phyloP scores from a whole-genome alignment of 2,888 invertebrate species.

The Myopa testacea region DNA sequence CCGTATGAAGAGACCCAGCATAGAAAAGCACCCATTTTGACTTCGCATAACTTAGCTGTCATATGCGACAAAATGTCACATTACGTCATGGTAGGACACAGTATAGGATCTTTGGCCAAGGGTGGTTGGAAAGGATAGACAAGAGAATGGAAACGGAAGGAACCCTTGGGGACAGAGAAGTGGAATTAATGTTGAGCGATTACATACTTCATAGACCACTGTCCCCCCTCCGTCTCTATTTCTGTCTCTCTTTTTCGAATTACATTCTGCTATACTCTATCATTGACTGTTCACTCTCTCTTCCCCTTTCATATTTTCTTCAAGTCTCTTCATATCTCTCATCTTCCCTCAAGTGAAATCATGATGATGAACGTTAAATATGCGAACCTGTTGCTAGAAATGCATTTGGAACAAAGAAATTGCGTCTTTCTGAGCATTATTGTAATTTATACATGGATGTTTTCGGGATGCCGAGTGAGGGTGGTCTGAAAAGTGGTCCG shows the following conservation, averaged over 20 bases:
- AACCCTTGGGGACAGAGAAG: background rate
- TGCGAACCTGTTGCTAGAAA: slow-evolving; percentile 15
- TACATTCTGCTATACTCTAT: too few relatives aligned
- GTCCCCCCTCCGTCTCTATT: too few relatives aligned
- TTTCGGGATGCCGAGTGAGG: background rate
- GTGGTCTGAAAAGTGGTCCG: background rate
- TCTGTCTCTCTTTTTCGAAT: background rate
- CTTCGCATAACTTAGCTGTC: slow-evolving; percentile 20
- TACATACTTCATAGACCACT: too few relatives aligned
- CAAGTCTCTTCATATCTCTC: background rate
- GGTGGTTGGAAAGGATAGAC: background rate
- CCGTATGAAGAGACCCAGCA: too few relatives aligned
- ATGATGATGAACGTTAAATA: background rate
- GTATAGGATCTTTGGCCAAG: background rate
- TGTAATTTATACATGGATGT: slow-evolving; percentile 26
- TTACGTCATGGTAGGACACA: slow-evolving; percentile 17
- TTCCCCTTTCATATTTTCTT: background rate
- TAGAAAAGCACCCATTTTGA: too few relatives aligned
- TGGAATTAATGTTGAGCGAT: too few relatives aligned
- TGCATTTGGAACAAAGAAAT: slow-evolving; percentile 17
- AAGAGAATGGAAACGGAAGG: background rate
- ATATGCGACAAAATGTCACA: slow-evolving; percentile 36
- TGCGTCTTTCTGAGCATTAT: slow-evolving; percentile 13
- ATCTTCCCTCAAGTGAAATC: background rate
- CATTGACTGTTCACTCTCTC: background rate